Evolutionary conservation across 2,888 invertebrate species (phyloP), one percentile per base, ranked within the genome.

Genomic region (Epinotia bilunana): DNA sequence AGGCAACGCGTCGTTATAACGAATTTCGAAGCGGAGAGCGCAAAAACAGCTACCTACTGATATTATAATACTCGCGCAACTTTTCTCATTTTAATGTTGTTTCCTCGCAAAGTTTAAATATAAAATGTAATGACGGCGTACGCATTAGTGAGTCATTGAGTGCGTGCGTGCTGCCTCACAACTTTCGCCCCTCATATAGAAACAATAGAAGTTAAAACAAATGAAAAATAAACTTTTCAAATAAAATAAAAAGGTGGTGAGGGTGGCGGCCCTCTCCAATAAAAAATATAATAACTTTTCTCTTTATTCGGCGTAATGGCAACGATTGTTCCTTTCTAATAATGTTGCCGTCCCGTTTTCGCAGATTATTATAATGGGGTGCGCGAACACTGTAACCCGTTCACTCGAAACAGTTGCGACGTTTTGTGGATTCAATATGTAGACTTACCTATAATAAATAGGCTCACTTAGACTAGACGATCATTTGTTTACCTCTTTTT

Each of bases 241-340:
- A 93, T 93, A 93, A 93, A 93, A 93, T 93, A 93, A 94, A 94
- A 93, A 92, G 91, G 90, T 88, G 90, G 91, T 87, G 91, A 90
- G 93, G 92, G 92, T 91, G 91, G 92, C 90, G 86, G 91, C 92
- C 92, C 93, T 88, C 91, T 90, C 91, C 91, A 91, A 93, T 91
- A 92, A 93, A 93, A 93, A 93, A 93, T 94, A 94, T 93, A 93
- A 94, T 94, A 93, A 93, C 94, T 93, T 93, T 93, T 93, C 93
- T 93, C 93, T 93, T 93, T 92, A 92, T 93, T 92, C 91, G 91
- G 87, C 92, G 89, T 93, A 93, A 93, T 93, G 91, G 91, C 91
- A 89, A 89, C 92, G 91, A 90, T 90, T 90, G 92, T 91, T 89
- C 89, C 87, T 84, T 90, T 91, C 90, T 91, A 90, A 92, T 91